Evolutionary conservation across 2,113 vertebrate species (phyloP).

Genomic region (Hucho hucho): DNA sequence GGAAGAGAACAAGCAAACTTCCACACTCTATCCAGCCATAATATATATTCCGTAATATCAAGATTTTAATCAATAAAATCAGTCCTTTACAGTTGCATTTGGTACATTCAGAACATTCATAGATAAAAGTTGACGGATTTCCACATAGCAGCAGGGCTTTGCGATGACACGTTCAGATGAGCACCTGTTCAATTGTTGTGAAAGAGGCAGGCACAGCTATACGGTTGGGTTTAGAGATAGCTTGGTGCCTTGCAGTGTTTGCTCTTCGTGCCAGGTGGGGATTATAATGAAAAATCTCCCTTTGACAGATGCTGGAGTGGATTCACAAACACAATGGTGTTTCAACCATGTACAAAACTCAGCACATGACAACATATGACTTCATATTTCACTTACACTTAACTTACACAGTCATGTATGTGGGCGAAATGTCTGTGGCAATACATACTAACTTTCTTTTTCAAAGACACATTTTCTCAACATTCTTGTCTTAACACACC

Average conservation of each 20-base stretch:
- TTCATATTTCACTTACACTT: neutral
- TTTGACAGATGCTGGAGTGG: constrained; percentile 58
- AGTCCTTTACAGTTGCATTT: neutral
- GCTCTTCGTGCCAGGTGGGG: constrained; percentile 67
- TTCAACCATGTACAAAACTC: constrained; percentile 41
- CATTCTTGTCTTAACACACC: no score
- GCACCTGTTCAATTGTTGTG: constrained; percentile 71
- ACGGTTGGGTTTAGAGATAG: constrained; percentile 32
- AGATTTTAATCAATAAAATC: neutral
- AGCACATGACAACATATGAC: constrained; percentile 21
- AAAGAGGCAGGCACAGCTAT: constrained; percentile 51
- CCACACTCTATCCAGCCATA: no score
- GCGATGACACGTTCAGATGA: constrained; percentile 51
- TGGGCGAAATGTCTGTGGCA: no score
- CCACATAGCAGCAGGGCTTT: constrained; percentile 14
- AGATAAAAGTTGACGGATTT: neutral
- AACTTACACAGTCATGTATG: no score
- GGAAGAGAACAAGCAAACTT: neutral
- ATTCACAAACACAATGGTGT: constrained; percentile 40
- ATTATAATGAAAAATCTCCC: constrained; percentile 70
- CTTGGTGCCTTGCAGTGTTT: constrained; percentile 60
- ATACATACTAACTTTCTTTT: no score
- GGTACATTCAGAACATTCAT: neutral
- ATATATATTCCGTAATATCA: no score
- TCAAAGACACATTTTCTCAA: no score